Evolutionary conservation across 1,140 invertebrate genomes (phyloP).

Genomic region (Dryas iulia): DNA sequence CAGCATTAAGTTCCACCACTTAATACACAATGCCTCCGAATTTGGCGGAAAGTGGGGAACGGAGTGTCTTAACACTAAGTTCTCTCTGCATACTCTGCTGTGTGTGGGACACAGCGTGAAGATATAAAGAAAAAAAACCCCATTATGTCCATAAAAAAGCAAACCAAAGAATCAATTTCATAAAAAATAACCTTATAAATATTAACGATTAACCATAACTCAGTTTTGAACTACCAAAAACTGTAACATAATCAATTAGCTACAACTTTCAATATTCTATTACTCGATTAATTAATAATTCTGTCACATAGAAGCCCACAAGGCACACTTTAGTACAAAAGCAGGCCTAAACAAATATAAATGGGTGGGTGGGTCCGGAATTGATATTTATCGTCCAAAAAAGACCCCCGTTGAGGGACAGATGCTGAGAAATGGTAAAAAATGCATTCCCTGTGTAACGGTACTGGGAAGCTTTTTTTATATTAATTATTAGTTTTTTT

Average conservation of each 20-base stretch:
- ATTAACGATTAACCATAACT: not conserved
- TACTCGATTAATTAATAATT: not conserved
- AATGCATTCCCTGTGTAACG: slow-evolving; percentile 25
- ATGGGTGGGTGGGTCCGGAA: slow-evolving; percentile 64
- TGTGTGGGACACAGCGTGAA: no score
- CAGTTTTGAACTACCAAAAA: not conserved
- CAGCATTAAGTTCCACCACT: no score
- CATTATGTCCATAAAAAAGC: no score
- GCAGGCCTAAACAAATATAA: slow-evolving; percentile 69
- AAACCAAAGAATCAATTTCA: no score
- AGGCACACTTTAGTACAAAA: slow-evolving; percentile 7
- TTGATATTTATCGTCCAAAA: slow-evolving; percentile 75
- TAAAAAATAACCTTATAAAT: no score
- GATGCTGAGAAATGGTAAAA: slow-evolving; percentile 43
- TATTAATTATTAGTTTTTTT: not conserved
- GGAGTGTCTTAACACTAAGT: no score
- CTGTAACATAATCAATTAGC: not conserved
- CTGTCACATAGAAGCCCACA: not conserved
- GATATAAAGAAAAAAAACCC: no score
- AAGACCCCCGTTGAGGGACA: slow-evolving; percentile 56
- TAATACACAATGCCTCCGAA: no score
- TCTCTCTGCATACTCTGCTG: no score
- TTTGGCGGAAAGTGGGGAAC: no score
- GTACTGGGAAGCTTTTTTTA: slow-evolving; percentile 33
- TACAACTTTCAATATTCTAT: not conserved